Evolutionary conservation across 1,140 invertebrate species (phyloP), one percentile per base, ranked within the genome.

Genomic region (Potamilus streckersoni): DNA sequence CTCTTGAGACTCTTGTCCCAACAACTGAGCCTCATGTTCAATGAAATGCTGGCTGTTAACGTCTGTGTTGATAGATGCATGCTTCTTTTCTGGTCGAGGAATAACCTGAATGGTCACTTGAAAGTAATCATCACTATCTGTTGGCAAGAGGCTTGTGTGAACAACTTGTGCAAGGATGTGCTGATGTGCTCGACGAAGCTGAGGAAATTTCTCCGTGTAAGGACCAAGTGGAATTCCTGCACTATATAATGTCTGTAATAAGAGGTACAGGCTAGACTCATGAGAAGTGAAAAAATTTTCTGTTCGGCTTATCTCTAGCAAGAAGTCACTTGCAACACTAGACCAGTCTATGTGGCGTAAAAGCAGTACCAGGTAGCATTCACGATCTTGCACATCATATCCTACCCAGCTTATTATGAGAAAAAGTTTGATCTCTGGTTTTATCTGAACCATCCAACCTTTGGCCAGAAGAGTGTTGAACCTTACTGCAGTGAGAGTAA

Each of bases 201-300:
- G 85, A 72, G 90, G 89, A 85, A 92, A 93, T 73, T 87, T 86
- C 63, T 87, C 88, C 69, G 89, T 88, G 80, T 92, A 92, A 68
- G 91, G 91, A 38, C 90, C 88, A 20, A 92, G 84, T 70, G 92
- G 89, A 78, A 93, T 89, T 75, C 90, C 90, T 82, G 92, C 92
- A 75, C 92, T 91, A 74, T 91, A 89, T 71, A 94, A 87, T 76
- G 90, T 91, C 78, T 93, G 90, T 31, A 94, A 85, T 72, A 94
- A 85, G 74, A 92, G 90, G 83, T 91, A 92, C 14, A 93, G 76
- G 67, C 84, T 85, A 27, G 84, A 85, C 70, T 85, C 84, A 69
- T 87, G 84, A 20, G 83, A 80, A 6, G 86, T 86, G 78, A 87
- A 87, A 64, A 87, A 87, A 73, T 86, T 86, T 56, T 87, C 86